Evolutionary conservation across 2,888 invertebrate species (phyloP).

Genomic region (Drosophila prolongata): DNA sequence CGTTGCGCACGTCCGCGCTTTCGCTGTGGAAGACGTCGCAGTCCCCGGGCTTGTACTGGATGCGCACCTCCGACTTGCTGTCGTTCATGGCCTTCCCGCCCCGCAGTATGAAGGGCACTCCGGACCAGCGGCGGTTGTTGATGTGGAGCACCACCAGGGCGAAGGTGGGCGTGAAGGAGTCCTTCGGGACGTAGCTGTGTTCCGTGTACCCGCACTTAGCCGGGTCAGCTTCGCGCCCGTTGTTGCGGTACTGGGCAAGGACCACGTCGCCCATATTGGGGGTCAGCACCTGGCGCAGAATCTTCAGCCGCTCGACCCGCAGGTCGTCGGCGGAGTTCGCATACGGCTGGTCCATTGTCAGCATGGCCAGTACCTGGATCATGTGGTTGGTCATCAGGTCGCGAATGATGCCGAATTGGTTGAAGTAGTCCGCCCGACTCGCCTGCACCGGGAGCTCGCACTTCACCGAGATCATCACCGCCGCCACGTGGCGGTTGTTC

Average conservation of each 20-base stretch:
- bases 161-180: conserved; percentile 64
- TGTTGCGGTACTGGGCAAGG: conserved; percentile 62
- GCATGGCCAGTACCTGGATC: conserved; percentile 61
- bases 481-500: conserved; percentile 53
- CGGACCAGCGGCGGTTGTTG: conserved; percentile 58
- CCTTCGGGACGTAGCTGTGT: conserved; percentile 63
- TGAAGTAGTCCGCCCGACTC: conserved; percentile 56
- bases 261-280: conserved; percentile 53
- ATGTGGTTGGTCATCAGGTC: conserved; percentile 68
- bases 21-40: conserved; percentile 35
- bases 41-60: conserved; percentile 57
- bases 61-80: conserved; percentile 57
- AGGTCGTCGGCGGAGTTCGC: conserved; percentile 58
- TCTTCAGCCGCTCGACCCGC: conserved; percentile 54
- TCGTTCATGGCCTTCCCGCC: conserved; percentile 64
- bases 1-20: conserved; percentile 42
- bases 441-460: conserved; percentile 48
- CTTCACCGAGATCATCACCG: conserved; percentile 67
- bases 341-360: conserved; percentile 65
- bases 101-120: conserved; percentile 64
- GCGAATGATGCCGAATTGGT: conserved; percentile 62
- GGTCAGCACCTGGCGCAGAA: conserved; percentile 51
- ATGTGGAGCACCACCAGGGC: conserved; percentile 58
- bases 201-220: conserved; percentile 61
- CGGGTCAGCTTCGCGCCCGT: conserved; percentile 50